These are phyloP conservation scores for Drosophila littoralis DNA, from an alignment of 1,140 invertebrate genomes.

Conservation along the genomic window DNA sequence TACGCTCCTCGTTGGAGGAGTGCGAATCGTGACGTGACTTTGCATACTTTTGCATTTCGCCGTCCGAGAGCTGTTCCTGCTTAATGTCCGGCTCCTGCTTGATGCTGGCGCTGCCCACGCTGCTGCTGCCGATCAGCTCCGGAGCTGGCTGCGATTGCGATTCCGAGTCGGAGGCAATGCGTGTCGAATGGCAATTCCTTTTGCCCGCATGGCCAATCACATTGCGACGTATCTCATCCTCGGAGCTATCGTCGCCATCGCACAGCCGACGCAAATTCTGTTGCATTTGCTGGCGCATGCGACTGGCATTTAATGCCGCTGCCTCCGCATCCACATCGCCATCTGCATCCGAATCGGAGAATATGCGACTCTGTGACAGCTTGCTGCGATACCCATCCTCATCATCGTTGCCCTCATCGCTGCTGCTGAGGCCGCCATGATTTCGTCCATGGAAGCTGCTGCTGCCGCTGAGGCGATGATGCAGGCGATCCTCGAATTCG, in stretches of 20 bases:
- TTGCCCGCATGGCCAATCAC: constrained; percentile 82
- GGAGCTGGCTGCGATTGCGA: constrained; percentile 82
- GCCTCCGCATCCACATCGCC: constrained; percentile 28
- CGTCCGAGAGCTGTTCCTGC: constrained; percentile 63
- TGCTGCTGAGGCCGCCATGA: constrained; percentile 62
- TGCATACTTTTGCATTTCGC: constrained; percentile 53
- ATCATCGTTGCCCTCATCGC: constrained; percentile 63
- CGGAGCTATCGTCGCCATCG: constrained; percentile 82
- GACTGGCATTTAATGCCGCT: constrained; percentile 33
- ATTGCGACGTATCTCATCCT: constrained; percentile 76
- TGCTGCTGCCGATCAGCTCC: constrained; percentile 75
- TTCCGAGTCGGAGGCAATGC: constrained; percentile 87
- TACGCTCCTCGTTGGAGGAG: constrained; percentile 64
- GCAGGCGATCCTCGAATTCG: constrained; percentile 85
- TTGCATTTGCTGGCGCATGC: constrained; percentile 62
- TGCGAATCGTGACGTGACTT: constrained; percentile 66
- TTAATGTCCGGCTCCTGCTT: constrained; percentile 83
- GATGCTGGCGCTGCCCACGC: constrained; percentile 26
- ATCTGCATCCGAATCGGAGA: constrained; percentile 70
- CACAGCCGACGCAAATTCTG: constrained; percentile 73
- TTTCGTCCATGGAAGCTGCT: constrained; percentile 70
- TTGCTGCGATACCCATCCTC: constrained; percentile 44
- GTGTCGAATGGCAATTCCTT: constrained; percentile 85
- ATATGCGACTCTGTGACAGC: constrained; percentile 51
- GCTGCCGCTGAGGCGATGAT: constrained; percentile 54